These are phyloP conservation scores for Parapsyche elsis DNA, from an alignment of 1,140 invertebrate genomes.

Conservation along the genomic window DNA sequence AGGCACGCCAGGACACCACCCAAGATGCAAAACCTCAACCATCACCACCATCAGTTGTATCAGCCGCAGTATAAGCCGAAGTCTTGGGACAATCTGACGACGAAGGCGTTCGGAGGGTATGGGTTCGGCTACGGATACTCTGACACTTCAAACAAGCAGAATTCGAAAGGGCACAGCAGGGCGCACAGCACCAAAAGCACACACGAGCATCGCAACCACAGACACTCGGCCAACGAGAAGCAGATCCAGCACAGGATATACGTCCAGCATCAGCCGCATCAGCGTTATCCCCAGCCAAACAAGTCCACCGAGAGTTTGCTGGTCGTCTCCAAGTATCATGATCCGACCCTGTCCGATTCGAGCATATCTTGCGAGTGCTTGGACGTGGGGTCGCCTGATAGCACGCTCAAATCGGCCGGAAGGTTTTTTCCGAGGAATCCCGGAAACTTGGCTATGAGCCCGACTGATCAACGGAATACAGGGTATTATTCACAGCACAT, in stretches of 20 bases:
- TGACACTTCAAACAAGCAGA: slow-evolving; percentile 72
- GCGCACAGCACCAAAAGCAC: slow-evolving; percentile 63
- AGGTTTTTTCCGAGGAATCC: slow-evolving; percentile 40
- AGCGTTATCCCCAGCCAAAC: slow-evolving; percentile 66
- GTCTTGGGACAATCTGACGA: slow-evolving; percentile 88
- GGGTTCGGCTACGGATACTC: slow-evolving; percentile 86
- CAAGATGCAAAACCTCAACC: slow-evolving; percentile 66
- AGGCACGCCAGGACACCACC: slow-evolving; percentile 57
- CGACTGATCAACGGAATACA: slow-evolving; percentile 45
- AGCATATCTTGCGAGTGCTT: slow-evolving; percentile 76
- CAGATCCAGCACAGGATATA: slow-evolving; percentile 61
- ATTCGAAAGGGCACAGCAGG: slow-evolving; percentile 66
- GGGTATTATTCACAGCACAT: slow-evolving; percentile 51
- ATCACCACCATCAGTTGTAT: slow-evolving; percentile 59
- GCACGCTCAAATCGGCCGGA: slow-evolving; percentile 48
- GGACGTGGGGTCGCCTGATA: slow-evolving; percentile 62
- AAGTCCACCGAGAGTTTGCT: slow-evolving; percentile 84
- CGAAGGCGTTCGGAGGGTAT: slow-evolving; percentile 84
- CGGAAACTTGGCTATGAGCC: slow-evolving; percentile 39
- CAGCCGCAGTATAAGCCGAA: slow-evolving; percentile 77
- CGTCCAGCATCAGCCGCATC: slow-evolving; percentile 62
- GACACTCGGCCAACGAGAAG: slow-evolving; percentile 63
- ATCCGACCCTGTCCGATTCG: slow-evolving; percentile 71
- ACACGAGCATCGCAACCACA: slow-evolving; percentile 66
- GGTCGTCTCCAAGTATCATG: slow-evolving; percentile 71